These are phyloP conservation scores for Sparidentex hasta DNA, from an alignment of 2,797 vertebrate genomes.

Conservation along the genomic window DNA sequence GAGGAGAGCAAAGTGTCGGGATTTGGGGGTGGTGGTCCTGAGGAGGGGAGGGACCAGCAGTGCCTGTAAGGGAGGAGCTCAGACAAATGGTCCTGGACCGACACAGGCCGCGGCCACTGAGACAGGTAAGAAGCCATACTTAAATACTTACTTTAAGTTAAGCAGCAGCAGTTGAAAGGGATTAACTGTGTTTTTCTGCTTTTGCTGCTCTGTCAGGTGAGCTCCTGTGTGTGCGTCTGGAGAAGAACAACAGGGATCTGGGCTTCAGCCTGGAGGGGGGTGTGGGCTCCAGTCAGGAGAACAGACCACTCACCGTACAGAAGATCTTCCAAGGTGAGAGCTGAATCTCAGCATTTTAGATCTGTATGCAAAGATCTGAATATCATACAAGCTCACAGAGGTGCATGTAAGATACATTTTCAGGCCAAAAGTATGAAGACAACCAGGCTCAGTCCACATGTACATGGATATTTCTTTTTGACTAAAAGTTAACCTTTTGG, in stretches of 20 bases:
- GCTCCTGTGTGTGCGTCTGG: slow-evolving; percentile 75
- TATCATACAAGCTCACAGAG: background rate
- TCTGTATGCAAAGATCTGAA: background rate
- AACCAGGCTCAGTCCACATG: background rate
- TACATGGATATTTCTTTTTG: too few species aligned
- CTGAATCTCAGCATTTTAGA: background rate
- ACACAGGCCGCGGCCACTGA: slow-evolving; percentile 37
- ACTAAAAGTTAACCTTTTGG: too few species aligned
- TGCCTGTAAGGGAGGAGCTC: slow-evolving; percentile 25
- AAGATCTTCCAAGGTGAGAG: slow-evolving; percentile 87
- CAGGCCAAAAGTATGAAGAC: background rate
- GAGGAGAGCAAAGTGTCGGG: slow-evolving; percentile 74
- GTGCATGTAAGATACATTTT: background rate
- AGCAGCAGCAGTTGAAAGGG: background rate
- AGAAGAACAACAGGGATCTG: slow-evolving; percentile 84
- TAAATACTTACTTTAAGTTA: too few species aligned
- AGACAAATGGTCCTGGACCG: slow-evolving; percentile 22
- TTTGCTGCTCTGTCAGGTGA: slow-evolving; percentile 61
- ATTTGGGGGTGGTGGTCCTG: slow-evolving; percentile 87
- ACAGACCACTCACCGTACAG: slow-evolving; percentile 84
- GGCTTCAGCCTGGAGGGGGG: slow-evolving; percentile 89
- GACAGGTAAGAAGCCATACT: slow-evolving; percentile 64
- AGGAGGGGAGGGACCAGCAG: slow-evolving; percentile 61
- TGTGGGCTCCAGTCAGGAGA: slow-evolving; percentile 78
- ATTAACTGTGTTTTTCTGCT: background rate